These are phyloP conservation scores for Nyctereutes procyonoides DNA, from an alignment of 2,113 vertebrate species.

Conservation along the genomic window DNA sequence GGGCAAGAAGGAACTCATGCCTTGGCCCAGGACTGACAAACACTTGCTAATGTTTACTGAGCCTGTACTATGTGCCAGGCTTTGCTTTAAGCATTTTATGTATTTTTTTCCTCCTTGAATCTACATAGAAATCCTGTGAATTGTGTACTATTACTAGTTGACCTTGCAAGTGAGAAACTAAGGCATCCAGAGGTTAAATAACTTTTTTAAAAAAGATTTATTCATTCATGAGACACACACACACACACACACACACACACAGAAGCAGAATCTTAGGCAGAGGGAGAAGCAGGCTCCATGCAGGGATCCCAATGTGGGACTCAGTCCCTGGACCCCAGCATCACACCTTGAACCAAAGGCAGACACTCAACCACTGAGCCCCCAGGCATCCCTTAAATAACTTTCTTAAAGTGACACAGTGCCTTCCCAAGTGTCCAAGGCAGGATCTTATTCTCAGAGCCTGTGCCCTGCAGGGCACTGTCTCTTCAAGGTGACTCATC, in stretches of 20 bases:
- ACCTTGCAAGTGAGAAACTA: neutral
- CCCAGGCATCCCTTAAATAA: neutral
- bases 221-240: too few relatives aligned
- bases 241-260: too few relatives aligned
- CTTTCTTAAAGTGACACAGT: neutral
- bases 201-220: neutral
- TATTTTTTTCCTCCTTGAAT: neutral
- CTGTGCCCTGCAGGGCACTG: too few relatives aligned
- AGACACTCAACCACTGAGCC: too few relatives aligned
- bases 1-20: neutral
- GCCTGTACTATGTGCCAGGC: neutral
- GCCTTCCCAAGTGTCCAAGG: neutral
- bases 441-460: neutral
- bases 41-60: neutral
- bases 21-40: neutral
- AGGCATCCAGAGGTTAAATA: neutral
- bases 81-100: neutral
- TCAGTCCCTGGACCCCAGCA: too few relatives aligned
- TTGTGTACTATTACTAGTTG: neutral
- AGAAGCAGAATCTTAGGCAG: too few relatives aligned
- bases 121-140: neutral
- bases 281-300: too few relatives aligned
- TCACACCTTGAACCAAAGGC: too few relatives aligned
- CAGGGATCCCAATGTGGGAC: too few relatives aligned
- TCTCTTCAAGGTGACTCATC: too few relatives aligned